phyloP scores from a whole-genome alignment of 2,113 vertebrate genomes.

The Clarias macrocephalus region DNA sequence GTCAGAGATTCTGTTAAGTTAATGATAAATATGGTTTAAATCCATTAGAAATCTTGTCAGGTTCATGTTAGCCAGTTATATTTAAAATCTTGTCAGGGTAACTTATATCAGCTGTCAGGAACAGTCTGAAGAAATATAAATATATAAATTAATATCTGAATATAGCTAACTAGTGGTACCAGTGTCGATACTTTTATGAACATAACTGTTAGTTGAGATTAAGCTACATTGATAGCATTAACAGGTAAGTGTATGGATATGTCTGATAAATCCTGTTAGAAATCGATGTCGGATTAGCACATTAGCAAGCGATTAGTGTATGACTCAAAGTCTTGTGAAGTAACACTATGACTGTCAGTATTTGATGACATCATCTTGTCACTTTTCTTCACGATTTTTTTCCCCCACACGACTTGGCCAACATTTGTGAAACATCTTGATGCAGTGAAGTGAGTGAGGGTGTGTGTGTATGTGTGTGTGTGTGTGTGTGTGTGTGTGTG shows the following conservation, averaged over 20 bases:
- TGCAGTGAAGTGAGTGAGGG: slow-evolving; percentile 44
- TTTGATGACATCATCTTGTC: slow-evolving; percentile 14
- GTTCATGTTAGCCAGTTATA: not conserved
- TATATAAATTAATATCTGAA: too few relatives aligned
- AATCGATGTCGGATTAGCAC: not conserved
- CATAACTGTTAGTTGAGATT: not conserved
- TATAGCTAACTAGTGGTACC: not conserved
- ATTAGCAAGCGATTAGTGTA: not conserved
- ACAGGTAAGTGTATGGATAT: not conserved
- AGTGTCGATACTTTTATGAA: not conserved
- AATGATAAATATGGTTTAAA: not conserved
- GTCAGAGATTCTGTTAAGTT: not conserved
- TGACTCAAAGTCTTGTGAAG: not conserved
- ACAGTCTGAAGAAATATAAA: too few relatives aligned
- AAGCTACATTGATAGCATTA: not conserved
- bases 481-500: slow-evolving; percentile 21
- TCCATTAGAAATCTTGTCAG: not conserved
- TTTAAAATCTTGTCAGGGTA: not conserved
- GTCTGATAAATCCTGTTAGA: not conserved
- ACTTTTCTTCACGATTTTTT: not conserved
- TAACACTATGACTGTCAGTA: not conserved
- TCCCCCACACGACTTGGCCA: not conserved
- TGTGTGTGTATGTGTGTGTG: slow-evolving; percentile 10
- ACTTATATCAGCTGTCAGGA: not conserved
- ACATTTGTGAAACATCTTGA: slow-evolving; percentile 11